Evolutionary conservation across 2,888 invertebrate species (phyloP).

Genomic region (Stenolophus ochropezus): DNA sequence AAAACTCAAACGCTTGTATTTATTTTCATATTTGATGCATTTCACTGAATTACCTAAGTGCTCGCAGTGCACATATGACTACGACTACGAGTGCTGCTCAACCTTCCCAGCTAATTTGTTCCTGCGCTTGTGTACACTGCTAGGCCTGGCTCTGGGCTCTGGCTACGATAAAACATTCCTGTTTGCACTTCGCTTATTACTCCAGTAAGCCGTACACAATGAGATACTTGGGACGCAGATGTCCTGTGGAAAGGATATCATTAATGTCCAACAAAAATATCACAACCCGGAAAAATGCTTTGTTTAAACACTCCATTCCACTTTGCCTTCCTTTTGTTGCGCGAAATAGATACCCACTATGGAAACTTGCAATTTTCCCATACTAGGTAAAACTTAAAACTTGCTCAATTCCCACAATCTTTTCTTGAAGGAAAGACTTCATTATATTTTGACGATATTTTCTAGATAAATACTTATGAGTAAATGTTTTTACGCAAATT

Average conservation of each 20-base stretch:
- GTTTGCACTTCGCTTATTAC: slow-evolving; percentile 32
- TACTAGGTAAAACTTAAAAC: too few species aligned
- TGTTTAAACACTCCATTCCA: not conserved
- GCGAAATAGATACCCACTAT: too few species aligned
- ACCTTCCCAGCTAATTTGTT: slow-evolving; percentile 25
- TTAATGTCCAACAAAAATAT: not conserved
- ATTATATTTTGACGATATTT: too few species aligned
- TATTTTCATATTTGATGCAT: slow-evolving; percentile 31
- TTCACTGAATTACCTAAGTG: slow-evolving; percentile 33
- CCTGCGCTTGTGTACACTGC: not conserved
- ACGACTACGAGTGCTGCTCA: not conserved
- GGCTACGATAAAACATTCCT: slow-evolving; percentile 19
- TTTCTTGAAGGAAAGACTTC: too few species aligned
- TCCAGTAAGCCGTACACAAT: slow-evolving; percentile 5
- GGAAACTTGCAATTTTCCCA: too few species aligned
- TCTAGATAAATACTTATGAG: too few species aligned
- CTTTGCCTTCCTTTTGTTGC: not conserved
- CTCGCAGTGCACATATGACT: slow-evolving; percentile 1
- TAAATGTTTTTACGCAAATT: too few species aligned
- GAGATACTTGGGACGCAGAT: not conserved
- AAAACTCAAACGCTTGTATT: slow-evolving; percentile 36
- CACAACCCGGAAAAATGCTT: not conserved
- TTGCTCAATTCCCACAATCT: too few species aligned
- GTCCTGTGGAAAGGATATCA: not conserved
- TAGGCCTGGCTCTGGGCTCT: not conserved